A percentile compares a stretch with the other conserved stretches of the same genome.
Conservation (phyloP, 2,797 vertebrate genomes). For the Chiroxiphia lanceolata region DNA sequence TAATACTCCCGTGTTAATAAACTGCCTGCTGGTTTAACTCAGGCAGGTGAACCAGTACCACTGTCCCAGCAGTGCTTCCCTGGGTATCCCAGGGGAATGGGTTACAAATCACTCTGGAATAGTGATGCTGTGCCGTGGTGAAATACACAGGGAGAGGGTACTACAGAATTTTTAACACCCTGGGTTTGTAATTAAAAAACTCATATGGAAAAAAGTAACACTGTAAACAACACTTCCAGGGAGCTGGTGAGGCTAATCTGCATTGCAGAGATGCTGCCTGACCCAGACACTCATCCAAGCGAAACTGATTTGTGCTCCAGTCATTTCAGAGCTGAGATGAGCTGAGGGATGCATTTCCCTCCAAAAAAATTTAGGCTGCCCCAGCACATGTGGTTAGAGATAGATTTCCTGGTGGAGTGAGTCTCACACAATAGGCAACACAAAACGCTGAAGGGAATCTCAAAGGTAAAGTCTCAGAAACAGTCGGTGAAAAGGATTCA, state of each 20-base stretch:
- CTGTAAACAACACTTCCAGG: neutral
- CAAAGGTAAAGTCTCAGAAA: neutral
- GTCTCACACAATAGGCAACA: fast-evolving
- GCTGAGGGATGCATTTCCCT: neutral
- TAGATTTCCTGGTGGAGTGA: neutral
- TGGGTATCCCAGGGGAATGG: neutral
- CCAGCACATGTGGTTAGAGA: neutral
- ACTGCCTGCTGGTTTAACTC: neutral
- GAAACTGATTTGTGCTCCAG: neutral
- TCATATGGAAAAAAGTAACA: neutral
- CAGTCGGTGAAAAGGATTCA: neutral
- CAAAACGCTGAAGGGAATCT: neutral
- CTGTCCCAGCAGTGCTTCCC: neutral
- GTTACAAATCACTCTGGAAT: neutral
- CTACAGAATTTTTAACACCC: neutral
- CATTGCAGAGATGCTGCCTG: neutral
- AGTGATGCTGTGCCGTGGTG: no score
- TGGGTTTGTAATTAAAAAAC: neutral
- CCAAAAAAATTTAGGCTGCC: neutral
- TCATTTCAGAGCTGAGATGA: neutral
- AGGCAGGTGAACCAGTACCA: neutral
- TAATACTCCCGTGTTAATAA: neutral
- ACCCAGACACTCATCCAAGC: neutral
- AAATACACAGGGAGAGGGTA: neutral
- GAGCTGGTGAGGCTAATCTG: neutral